phyloP scores from a whole-genome alignment of 2,888 invertebrate genomes.

The Thumatha senex region DNA sequence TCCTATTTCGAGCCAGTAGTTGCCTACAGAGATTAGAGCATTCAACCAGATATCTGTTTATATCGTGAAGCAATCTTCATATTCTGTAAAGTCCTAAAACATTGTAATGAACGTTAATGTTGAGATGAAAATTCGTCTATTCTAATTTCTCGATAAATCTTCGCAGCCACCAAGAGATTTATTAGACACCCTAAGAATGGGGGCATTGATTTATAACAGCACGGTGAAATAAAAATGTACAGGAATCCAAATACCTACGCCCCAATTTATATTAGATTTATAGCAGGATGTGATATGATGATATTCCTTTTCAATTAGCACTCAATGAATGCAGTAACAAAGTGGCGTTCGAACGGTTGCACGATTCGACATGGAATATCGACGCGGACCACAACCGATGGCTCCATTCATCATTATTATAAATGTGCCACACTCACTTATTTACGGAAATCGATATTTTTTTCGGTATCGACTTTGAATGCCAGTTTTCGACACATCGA shows the following conservation, averaged over 20 bases:
- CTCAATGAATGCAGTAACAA: conserved; percentile 63
- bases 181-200: conserved; percentile 30
- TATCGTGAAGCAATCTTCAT: conserved; percentile 26
- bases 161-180: conserved; percentile 29
- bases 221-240: conserved; percentile 41
- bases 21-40: too few relatives aligned
- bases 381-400: conserved; percentile 69
- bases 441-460: conserved; percentile 84
- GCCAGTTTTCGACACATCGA: conserved; percentile 73
- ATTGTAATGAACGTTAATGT: conserved; percentile 15
- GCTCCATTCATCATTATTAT: conserved; percentile 82
- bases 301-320: conserved; percentile 80
- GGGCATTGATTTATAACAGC: conserved; percentile 59
- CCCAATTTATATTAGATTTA: conserved; percentile 76
- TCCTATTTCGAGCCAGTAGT: too few relatives aligned
- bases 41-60: too few relatives aligned
- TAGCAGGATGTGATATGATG: conserved; percentile 63
- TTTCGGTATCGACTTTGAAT: conserved; percentile 80
- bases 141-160: conserved; percentile 32
- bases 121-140: conserved; percentile 17
- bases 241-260: conserved; percentile 52
- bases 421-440: conserved; percentile 83
- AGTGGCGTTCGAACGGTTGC: conserved; percentile 65
- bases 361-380: conserved; percentile 78
- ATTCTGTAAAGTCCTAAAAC: conserved; percentile 14